These are phyloP conservation scores for Sepioteuthis lessoniana DNA, from an alignment of 2,888 invertebrate species.

Conservation along the genomic window DNA sequence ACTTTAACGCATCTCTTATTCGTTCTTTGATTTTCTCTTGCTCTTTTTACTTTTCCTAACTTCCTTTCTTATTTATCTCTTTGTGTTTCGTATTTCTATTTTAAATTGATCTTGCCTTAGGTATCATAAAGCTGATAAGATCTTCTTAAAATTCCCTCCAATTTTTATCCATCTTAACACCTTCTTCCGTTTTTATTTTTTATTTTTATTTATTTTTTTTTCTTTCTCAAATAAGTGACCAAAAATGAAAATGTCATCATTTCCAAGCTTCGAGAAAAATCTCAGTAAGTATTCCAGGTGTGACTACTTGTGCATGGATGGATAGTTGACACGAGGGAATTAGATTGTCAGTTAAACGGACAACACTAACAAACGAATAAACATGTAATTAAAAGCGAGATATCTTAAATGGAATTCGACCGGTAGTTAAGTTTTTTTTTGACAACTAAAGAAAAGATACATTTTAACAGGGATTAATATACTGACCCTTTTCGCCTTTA, in stretches of 20 bases:
- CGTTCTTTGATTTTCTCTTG: not conserved
- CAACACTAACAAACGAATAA: not conserved
- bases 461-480: not conserved
- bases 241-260: too few relatives aligned
- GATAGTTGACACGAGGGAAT: not conserved
- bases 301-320: not conserved
- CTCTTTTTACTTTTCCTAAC: not conserved
- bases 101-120: not conserved
- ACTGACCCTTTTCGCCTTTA: not conserved
- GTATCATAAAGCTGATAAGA: not conserved
- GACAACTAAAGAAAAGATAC: not conserved
- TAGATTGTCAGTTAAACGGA: not conserved
- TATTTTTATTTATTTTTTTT: too few relatives aligned
- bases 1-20: not conserved
- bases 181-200: too few relatives aligned
- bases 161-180: not conserved
- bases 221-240: too few relatives aligned
- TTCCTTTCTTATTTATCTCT: not conserved
- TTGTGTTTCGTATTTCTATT: not conserved
- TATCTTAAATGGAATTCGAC: not conserved
- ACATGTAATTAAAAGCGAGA: not conserved
- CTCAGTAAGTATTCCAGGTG: not conserved
- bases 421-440: not conserved
- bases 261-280: too few relatives aligned
- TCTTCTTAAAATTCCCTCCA: not conserved